phyloP scores from a whole-genome alignment of 2,113 vertebrate genomes.

The Gambusia affinis region DNA sequence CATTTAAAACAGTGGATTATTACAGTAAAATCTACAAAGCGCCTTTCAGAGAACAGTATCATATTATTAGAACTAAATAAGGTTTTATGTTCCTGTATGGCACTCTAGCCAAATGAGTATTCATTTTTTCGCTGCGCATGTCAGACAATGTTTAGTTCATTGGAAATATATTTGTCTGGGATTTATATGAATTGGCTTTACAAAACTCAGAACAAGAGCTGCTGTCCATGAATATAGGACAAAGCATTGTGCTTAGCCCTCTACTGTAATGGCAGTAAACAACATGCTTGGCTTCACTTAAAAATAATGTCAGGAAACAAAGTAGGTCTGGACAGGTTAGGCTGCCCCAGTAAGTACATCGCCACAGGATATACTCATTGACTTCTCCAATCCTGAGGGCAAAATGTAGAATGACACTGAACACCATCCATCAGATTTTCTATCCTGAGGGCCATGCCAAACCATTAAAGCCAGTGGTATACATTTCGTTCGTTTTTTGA shows the following conservation, averaged over 20 bases:
- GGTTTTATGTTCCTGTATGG: conserved; percentile 37
- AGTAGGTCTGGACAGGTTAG: conserved; percentile 3
- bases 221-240: conserved; percentile 19
- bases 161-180: conserved; percentile 25
- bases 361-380: conserved; percentile 8
- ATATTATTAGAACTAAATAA: conserved; percentile 54
- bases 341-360: conserved; percentile 1
- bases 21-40: conserved; percentile 43
- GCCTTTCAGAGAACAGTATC: conserved; percentile 43
- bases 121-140: conserved; percentile 12
- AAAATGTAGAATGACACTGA: conserved; percentile 3
- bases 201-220: conserved; percentile 27
- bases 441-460: conserved; percentile 13
- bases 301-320: conserved; percentile 18
- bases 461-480: conserved; percentile 22
- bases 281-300: conserved; percentile 12
- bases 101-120: conserved; percentile 16
- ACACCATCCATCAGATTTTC: conserved; percentile 3
- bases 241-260: conserved; percentile 5
- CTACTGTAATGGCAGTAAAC: conserved; percentile 19
- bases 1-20: conserved; percentile 71
- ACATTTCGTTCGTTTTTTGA: neutral
- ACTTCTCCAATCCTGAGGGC: neutral
- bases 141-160: conserved; percentile 28
- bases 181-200: conserved; percentile 45